phyloP scores from a whole-genome alignment of 2,888 invertebrate species.

The Xestia sexstrigata region DNA sequence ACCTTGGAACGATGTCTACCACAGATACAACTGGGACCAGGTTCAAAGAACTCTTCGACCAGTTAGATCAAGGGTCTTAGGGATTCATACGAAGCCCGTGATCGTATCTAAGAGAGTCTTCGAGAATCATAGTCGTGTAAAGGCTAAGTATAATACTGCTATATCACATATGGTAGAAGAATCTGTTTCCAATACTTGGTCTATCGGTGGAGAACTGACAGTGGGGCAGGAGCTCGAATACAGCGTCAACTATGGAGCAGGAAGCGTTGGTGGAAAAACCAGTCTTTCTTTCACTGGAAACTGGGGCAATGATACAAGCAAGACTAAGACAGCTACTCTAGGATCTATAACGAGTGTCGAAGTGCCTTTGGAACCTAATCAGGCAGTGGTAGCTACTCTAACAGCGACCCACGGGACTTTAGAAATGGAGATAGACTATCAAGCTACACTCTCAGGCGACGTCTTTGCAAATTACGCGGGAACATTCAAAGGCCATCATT shows the following conservation, averaged over 20 bases:
- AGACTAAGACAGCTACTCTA: slow-evolving; percentile 23
- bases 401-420: slow-evolving; percentile 36
- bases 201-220: slow-evolving; percentile 53
- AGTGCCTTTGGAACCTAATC: slow-evolving; percentile 30
- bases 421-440: slow-evolving; percentile 57
- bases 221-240: slow-evolving; percentile 45
- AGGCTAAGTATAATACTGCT: slow-evolving; percentile 62
- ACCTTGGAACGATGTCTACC: slow-evolving; percentile 74
- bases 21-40: slow-evolving; percentile 68
- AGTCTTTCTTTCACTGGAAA: slow-evolving; percentile 19
- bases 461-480: slow-evolving; percentile 60
- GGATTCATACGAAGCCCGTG: slow-evolving; percentile 53
- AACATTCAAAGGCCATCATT: slow-evolving; percentile 55
- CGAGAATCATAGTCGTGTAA: slow-evolving; percentile 60
- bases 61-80: slow-evolving; percentile 56
- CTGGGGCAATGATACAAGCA: slow-evolving; percentile 30
- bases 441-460: slow-evolving; percentile 53
- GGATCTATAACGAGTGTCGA: slow-evolving; percentile 23
- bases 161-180: slow-evolving; percentile 66
- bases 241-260: slow-evolving; percentile 9
- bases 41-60: slow-evolving; percentile 67
- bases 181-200: slow-evolving; percentile 67
- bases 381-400: slow-evolving; percentile 33
- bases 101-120: slow-evolving; percentile 61
- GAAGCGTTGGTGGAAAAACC: slow-evolving; percentile 15